These are phyloP conservation scores for Dolichopus griseipennis DNA, from an alignment of 2,888 invertebrate species.

Conservation along the genomic window DNA sequence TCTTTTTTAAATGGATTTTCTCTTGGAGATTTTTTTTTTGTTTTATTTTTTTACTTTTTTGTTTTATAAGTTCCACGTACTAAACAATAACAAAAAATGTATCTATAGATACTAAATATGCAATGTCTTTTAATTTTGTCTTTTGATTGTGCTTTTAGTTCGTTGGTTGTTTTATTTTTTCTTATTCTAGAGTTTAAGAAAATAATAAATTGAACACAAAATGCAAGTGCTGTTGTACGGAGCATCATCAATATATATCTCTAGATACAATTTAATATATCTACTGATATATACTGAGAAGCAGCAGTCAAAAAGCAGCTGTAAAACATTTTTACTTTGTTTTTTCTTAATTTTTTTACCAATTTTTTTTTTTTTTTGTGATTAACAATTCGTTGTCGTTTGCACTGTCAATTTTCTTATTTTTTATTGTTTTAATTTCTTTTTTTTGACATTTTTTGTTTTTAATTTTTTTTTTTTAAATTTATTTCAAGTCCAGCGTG, in stretches of 20 bases:
- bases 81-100: not conserved
- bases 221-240: not conserved
- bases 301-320: constrained; percentile 3
- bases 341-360: too few species aligned
- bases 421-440: not conserved
- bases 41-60: too few species aligned
- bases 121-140: not conserved
- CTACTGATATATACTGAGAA: too few species aligned
- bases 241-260: too few species aligned
- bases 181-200: not conserved
- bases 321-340: not conserved
- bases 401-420: not conserved
- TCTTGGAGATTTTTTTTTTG: not conserved
- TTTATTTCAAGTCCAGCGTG: not conserved
- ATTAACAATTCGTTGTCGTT: not conserved
- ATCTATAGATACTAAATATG: not conserved
- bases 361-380: not conserved
- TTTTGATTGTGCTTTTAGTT: too few species aligned
- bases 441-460: not conserved
- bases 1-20: too few species aligned
- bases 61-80: not conserved
- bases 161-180: too few species aligned
- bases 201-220: not conserved
- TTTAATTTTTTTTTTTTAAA: not conserved
- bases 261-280: too few species aligned